phyloP scores from a whole-genome alignment of 2,797 vertebrate genomes.

The Enteromius viviparus region DNA sequence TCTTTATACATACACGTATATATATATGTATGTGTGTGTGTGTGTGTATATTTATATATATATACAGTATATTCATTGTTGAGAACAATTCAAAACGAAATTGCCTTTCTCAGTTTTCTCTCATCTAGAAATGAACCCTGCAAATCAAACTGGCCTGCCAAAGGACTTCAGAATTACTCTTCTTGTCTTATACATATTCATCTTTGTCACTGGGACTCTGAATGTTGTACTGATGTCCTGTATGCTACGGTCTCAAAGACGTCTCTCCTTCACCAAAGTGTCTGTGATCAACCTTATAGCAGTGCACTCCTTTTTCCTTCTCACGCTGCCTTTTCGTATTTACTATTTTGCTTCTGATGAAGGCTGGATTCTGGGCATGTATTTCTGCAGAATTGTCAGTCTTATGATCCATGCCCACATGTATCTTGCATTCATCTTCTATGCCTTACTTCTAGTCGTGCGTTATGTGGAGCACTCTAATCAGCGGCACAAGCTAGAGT shows the following conservation, averaged over 20 bases:
- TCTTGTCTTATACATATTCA: slow-evolving; percentile 60
- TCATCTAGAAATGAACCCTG: not conserved
- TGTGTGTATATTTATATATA: too few species aligned
- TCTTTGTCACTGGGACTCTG: slow-evolving; percentile 65
- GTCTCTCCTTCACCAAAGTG: slow-evolving; percentile 64
- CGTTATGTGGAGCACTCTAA: slow-evolving; percentile 66
- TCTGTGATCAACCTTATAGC: slow-evolving; percentile 72
- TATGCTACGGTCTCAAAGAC: slow-evolving; percentile 63
- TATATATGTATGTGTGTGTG: too few species aligned
- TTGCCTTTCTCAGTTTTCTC: too few species aligned
- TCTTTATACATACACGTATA: not conserved
- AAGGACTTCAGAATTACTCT: slow-evolving; percentile 43
- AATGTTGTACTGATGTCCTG: slow-evolving; percentile 68
- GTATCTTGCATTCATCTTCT: slow-evolving; percentile 75
- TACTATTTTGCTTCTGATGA: slow-evolving; percentile 65
- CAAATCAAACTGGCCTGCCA: slow-evolving; percentile 3
- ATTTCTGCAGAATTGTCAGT: slow-evolving; percentile 68
- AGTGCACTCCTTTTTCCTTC: slow-evolving; percentile 72
- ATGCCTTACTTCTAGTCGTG: slow-evolving; percentile 65
- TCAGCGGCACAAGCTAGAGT: slow-evolving; percentile 51
- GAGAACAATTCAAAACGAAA: too few species aligned
- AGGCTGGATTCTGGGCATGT: slow-evolving; percentile 64
- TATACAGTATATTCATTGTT: too few species aligned
- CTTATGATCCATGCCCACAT: slow-evolving; percentile 73
- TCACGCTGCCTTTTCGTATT: slow-evolving; percentile 77